Base-by-base conservation (phyloP, 2,888 invertebrate genomes). In the Agriopis aurantiaria region DNA sequence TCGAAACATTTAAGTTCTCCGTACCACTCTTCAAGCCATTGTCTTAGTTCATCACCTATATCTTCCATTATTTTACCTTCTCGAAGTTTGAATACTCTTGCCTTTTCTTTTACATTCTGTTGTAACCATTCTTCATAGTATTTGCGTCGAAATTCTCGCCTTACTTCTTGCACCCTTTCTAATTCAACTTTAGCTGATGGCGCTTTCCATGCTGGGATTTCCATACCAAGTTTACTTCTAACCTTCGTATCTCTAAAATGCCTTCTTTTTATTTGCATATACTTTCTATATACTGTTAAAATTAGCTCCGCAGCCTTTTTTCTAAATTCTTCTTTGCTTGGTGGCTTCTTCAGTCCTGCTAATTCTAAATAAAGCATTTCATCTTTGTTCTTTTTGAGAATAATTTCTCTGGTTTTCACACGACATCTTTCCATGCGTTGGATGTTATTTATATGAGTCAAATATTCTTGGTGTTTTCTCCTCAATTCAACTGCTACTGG, bases 21-120 rank as follows among this genome's bases (percentile, higher is more conserved):
- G 88, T 96, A 94, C 96, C 96, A 97, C 65, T 95, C 91, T 58
- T 93, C 84, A 82, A 97, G 96, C 97, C 97, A 97, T 80, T 96
- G 95, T 68, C 96, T 93, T 68, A 98, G 95, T 91, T 97, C 97
- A 73, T 96, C 96, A 51, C 96, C 95, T 84, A 97, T 96, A 78
- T 96, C 96, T 82, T 97, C 97, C 89, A 96, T 95, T 74, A 97
- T 92, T 49, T 95, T 92, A 7, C 95, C 95, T 78, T 94, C 92
- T 59, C 95, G 87, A 4, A 95, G 88, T 73, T 87, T 85, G 23
- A 96, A 80, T 23, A 95, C 89, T 17, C 94, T 90, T 40, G 90
- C 81, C 78, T 95, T 94, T 85, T 96, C 95, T 68, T 91, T 92
- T 3, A 94, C 63, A 72, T 92, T 88, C 77, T 90, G 83, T 77